Evolutionary conservation across 2,888 invertebrate species (phyloP).

Genomic region (Chromoteleia sp.): DNA sequence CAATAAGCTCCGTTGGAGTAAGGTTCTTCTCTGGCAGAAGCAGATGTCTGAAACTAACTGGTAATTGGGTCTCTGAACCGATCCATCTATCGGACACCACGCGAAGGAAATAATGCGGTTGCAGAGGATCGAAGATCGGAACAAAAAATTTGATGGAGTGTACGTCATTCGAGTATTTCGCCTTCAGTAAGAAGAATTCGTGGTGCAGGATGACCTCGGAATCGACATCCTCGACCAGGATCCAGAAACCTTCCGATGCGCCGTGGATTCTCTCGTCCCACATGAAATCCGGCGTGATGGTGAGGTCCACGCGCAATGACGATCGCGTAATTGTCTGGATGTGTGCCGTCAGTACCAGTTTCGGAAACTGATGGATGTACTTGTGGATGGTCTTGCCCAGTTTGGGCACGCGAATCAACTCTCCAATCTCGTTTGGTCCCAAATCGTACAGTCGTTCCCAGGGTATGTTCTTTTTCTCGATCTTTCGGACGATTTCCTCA

Average conservation of each 20-base stretch:
- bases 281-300: slow-evolving; percentile 99
- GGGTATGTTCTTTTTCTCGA: slow-evolving; percentile 98
- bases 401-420: slow-evolving; percentile 95
- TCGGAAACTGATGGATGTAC: slow-evolving; percentile 98
- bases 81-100: slow-evolving; percentile 97
- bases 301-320: slow-evolving; percentile 97
- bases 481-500: slow-evolving; percentile 97
- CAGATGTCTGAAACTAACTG: slow-evolving; percentile 98
- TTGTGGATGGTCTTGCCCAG: slow-evolving; percentile 98
- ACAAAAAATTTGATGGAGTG: slow-evolving; percentile 99
- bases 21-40: slow-evolving; percentile 92
- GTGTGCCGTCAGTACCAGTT: slow-evolving; percentile 97
- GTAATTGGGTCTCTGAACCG: slow-evolving; percentile 97
- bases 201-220: slow-evolving; percentile 97
- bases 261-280: slow-evolving; percentile 98
- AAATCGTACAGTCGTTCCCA: slow-evolving; percentile 98
- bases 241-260: slow-evolving; percentile 94
- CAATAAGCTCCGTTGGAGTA: slow-evolving; percentile 93
- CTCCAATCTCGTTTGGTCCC: slow-evolving; percentile 98
- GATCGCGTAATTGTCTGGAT: slow-evolving; percentile 98
- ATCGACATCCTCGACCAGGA: slow-evolving; percentile 94
- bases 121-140: slow-evolving; percentile 98
- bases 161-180: slow-evolving; percentile 97
- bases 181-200: slow-evolving; percentile 94
- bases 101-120: slow-evolving; percentile 98